A percentile compares a stretch with the other conserved stretches of the same genome.
phyloP scores from a whole-genome alignment of 2,888 invertebrate genomes.

The Andrena minutula region DNA sequence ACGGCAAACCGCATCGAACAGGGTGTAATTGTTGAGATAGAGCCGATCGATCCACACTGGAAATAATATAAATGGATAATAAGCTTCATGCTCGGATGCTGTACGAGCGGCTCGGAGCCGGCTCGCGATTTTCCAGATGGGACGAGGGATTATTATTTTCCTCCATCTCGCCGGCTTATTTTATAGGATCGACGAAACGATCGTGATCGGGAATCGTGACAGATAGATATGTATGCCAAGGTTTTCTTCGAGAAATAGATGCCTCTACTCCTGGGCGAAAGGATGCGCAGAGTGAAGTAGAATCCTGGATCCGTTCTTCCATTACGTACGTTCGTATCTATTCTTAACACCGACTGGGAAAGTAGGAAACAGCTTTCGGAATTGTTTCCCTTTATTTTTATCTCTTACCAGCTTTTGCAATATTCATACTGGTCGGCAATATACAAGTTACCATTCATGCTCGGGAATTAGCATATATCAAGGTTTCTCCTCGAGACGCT shows the following conservation, averaged over 20 bases:
- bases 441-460: slow-evolving; percentile 27
- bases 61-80: slow-evolving; percentile 74
- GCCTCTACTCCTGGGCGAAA: slow-evolving; percentile 10
- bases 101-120: slow-evolving; percentile 21
- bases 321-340: slow-evolving; percentile 14
- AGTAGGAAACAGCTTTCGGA: neutral
- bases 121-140: slow-evolving; percentile 43
- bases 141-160: slow-evolving; percentile 39
- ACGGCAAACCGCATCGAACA: slow-evolving; percentile 30
- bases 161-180: slow-evolving; percentile 19
- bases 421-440: neutral
- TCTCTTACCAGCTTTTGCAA: neutral
- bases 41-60: slow-evolving; percentile 62
- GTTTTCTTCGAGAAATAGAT: slow-evolving; percentile 37
- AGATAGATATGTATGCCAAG: slow-evolving; percentile 51
- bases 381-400: neutral
- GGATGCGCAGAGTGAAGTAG: slow-evolving; percentile 23
- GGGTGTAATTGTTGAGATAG: slow-evolving; percentile 64
- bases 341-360: slow-evolving; percentile 16
- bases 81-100: slow-evolving; percentile 26
- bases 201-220: slow-evolving; percentile 61
- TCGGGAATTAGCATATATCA: slow-evolving; percentile 31
- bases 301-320: neutral
- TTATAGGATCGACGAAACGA: slow-evolving; percentile 46
- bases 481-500: slow-evolving; percentile 6